Base-by-base conservation (phyloP, 1,140 invertebrate species). In the Caenorhabditis latens region DNA sequence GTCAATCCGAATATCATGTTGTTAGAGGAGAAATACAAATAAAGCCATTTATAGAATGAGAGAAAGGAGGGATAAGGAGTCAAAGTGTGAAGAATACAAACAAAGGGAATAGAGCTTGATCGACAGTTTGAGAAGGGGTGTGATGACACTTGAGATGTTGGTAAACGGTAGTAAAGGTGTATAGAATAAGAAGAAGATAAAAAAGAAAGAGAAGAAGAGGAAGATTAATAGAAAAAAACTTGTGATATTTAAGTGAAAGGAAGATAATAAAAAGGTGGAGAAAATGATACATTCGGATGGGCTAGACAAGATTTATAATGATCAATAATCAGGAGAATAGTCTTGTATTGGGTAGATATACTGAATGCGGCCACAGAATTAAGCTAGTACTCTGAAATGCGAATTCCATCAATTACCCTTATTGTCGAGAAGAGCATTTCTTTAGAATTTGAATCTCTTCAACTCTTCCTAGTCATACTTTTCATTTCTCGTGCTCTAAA, bases 1-100 rank as follows among this genome's bases (percentile, higher is more conserved):
- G 71, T 79, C 71, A 40, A 67, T 67, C 50, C 63, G 63, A 40
- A 67, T 79, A 79, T 79, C 46, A 79, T 79, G 43, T 50, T 79
- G 53, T 46, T 32, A 79, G 50, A 16, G 16, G 50, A 53, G 71
- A 50, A 79, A 79, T 24, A 79, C 71, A 79, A 79, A 79, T 13
- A 79, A n/a, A 32, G 11, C 71, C 71, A 24, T 63, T 7, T 21
- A 13, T 11, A 32, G 61, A 24, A 63, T 8, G 50, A 50, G 40
- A 24, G 46, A 48, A 32, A n/a, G 19, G n/a, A 32, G 43, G 43
- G 46, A 79, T 50, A 79, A 79, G 46, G 46, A 79, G 46, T 79
- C 71, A 53, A 50, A 42, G 53, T 32, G 53, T 50, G 24, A 79
- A 46, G 24, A n/a, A 79, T 79, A n/a, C 71, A 79, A 79, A 79